Conservation (phyloP, 2,113 vertebrate genomes). For the Zapus hudsonius region DNA sequence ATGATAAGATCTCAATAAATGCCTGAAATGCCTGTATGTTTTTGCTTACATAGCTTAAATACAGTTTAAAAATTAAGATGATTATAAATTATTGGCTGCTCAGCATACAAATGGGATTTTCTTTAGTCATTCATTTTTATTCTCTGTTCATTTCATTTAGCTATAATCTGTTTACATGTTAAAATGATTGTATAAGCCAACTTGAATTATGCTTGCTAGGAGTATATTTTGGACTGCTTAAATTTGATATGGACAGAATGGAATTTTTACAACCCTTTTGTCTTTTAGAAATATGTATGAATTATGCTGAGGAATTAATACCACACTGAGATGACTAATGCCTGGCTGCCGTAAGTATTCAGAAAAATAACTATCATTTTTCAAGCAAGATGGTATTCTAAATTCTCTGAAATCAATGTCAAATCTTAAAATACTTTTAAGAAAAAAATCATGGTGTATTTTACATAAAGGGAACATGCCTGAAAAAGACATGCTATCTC, state of each 20-base stretch:
- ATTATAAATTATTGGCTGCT: background rate
- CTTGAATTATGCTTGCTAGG: conserved; percentile 37
- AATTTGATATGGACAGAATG: conserved; percentile 27
- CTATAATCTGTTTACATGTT: conserved; percentile 42
- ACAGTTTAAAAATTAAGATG: background rate
- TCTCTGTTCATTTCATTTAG: conserved; percentile 39
- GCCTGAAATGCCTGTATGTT: background rate
- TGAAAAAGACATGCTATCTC: background rate
- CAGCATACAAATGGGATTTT: conserved; percentile 19
- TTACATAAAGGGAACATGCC: background rate
- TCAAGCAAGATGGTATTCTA: background rate
- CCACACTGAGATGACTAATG: conserved; percentile 42
- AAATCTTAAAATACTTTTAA: conserved; percentile 4
- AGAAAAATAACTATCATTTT: conserved; percentile 35
- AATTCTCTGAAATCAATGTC: conserved; percentile 13
- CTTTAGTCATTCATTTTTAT: conserved; percentile 30
- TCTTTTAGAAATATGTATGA: conserved; percentile 45
- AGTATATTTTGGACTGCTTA: conserved; percentile 35
- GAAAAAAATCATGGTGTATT: background rate
- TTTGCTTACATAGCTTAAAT: background rate
- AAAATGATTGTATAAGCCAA: conserved; percentile 25
- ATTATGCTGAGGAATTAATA: conserved; percentile 65
- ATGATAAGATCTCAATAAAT: background rate
- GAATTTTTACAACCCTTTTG: conserved; percentile 14
- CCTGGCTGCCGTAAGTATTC: conserved; percentile 22